phyloP scores from a whole-genome alignment of 2,113 vertebrate genomes.

The Phalacrocorax carbo region DNA sequence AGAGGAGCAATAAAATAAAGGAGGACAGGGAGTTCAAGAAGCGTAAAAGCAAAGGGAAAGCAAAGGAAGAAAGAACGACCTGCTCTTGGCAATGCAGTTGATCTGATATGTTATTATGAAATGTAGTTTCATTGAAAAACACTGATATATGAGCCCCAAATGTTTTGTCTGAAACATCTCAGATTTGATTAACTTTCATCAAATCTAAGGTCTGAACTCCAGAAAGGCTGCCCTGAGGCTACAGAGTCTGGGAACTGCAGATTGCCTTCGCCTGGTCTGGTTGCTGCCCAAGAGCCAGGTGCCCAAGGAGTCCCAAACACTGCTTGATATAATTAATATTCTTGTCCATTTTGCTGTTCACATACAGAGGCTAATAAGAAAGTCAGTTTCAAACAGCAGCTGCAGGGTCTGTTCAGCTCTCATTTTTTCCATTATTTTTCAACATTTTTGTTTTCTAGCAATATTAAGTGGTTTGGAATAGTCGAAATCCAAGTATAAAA shows the following conservation, averaged over 20 bases:
- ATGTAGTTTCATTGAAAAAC: not conserved
- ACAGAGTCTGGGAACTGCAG: not conserved
- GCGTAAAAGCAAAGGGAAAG: not conserved
- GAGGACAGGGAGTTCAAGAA: not conserved
- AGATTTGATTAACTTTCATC: constrained; percentile 2
- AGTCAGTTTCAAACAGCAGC: not conserved
- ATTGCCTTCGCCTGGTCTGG: not conserved
- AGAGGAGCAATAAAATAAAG: constrained; percentile 1
- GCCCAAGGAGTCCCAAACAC: not conserved
- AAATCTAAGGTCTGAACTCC: not conserved
- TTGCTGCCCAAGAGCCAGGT: not conserved
- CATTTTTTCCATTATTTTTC: not conserved
- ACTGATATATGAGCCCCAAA: not conserved
- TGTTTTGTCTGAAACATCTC: not conserved
- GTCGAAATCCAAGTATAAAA: not conserved
- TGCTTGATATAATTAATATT: not conserved
- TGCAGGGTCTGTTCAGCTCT: not conserved
- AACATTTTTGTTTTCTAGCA: not conserved
- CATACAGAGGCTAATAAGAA: not conserved
- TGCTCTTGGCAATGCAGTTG: not conserved
- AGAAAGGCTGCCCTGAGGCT: not conserved
- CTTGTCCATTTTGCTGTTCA: not conserved
- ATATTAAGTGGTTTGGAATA: not conserved
- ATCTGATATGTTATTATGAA: not conserved
- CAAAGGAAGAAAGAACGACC: not conserved